Conservation (phyloP, 2,888 invertebrate species). For the Agrotis segetum region DNA sequence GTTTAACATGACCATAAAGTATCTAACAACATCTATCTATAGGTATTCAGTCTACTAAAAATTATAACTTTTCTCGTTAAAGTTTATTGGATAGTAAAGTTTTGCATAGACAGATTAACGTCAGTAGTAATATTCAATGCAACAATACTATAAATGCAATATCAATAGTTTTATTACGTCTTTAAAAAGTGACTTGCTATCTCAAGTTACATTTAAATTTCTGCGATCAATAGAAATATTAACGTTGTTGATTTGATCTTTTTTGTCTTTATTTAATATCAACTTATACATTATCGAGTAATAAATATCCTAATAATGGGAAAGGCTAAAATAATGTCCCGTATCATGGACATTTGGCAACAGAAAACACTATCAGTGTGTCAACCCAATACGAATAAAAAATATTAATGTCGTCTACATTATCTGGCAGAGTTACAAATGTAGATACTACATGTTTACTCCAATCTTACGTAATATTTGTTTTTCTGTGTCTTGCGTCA, state of each 20-base stretch:
- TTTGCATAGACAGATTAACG: slow-evolving; percentile 26
- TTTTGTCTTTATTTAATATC: background rate
- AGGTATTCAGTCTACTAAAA: background rate
- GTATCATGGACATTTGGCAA: slow-evolving; percentile 55
- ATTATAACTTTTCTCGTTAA: slow-evolving; percentile 5
- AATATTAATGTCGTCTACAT: slow-evolving; percentile 65
- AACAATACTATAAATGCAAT: slow-evolving; percentile 23
- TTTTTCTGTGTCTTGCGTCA: slow-evolving; percentile 22
- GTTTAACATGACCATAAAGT: slow-evolving; percentile 5
- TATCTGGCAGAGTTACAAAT: slow-evolving; percentile 62
- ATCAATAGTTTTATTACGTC: slow-evolving; percentile 33
- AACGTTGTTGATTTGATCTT: background rate
- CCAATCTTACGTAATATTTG: slow-evolving; percentile 37
- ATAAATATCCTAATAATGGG: slow-evolving; percentile 37
- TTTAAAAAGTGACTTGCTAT: slow-evolving; percentile 15
- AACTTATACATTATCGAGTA: slow-evolving; percentile 16
- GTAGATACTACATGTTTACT: slow-evolving; percentile 31
- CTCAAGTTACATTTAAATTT: slow-evolving; percentile 17
- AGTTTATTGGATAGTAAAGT: slow-evolving; percentile 44
- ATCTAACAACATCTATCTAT: background rate
- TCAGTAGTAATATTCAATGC: slow-evolving; percentile 17
- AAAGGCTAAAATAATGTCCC: slow-evolving; percentile 25
- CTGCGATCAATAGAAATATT: slow-evolving; percentile 2
- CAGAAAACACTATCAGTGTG: slow-evolving; percentile 39
- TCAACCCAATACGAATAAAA: slow-evolving; percentile 49